These are phyloP conservation scores for Drosophila insularis DNA, from an alignment of 1,140 invertebrate genomes.

Conservation along the genomic window DNA sequence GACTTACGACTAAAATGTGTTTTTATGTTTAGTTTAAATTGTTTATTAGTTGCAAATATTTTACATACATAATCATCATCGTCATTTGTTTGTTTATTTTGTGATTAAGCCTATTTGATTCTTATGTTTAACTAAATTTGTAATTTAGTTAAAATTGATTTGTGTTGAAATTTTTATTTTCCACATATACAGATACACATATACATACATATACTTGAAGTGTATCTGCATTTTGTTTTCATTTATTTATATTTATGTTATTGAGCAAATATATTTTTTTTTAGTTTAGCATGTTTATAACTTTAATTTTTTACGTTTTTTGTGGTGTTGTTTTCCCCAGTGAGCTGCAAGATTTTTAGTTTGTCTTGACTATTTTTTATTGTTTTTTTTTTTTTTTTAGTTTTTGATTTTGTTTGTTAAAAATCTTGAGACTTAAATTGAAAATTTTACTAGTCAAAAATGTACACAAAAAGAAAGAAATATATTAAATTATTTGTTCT, in stretches of 20 bases:
- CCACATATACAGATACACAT: constrained; percentile 50
- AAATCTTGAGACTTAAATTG: constrained; percentile 36
- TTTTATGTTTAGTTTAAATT: constrained; percentile 1
- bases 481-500: neutral
- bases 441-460: constrained; percentile 2
- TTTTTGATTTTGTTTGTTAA: constrained; percentile 60
- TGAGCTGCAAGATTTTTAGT: constrained; percentile 71
- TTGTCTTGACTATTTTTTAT: constrained; percentile 6
- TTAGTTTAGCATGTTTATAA: constrained; percentile 56
- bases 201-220: constrained; percentile 31
- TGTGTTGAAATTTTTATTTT: constrained; percentile 62
- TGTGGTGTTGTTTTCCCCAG: constrained; percentile 82
- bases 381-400: constrained; percentile 53
- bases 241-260: constrained; percentile 21
- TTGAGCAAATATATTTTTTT: constrained; percentile 61
- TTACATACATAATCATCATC: constrained; percentile 51
- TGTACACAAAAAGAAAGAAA: constrained; percentile 25
- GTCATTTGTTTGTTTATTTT: constrained; percentile 31
- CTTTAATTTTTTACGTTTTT: constrained; percentile 61
- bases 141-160: constrained; percentile 74
- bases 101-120: constrained; percentile 45
- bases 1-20: neutral
- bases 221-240: constrained; percentile 40
- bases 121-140: constrained; percentile 69
- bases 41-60: constrained; percentile 66